Evolutionary conservation across 2,797 vertebrate genomes (phyloP).

Genomic region (Gymnothorax reevesii): DNA sequence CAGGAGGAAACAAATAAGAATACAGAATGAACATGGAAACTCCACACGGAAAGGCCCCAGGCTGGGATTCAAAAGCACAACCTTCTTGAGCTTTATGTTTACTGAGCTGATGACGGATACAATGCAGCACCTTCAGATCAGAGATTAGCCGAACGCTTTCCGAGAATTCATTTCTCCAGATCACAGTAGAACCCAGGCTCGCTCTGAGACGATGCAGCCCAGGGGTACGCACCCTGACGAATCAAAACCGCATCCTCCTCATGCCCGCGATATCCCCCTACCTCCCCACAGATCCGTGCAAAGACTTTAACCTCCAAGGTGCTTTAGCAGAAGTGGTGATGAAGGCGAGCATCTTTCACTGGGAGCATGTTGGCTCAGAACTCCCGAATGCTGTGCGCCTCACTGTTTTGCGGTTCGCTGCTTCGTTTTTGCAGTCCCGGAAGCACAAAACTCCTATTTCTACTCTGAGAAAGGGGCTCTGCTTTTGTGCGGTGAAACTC

Average conservation of each 20-base stretch:
- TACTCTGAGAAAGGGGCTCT: background rate
- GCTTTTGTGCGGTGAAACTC: background rate
- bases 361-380: background rate
- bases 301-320: background rate
- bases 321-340: background rate
- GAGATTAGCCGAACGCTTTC: background rate
- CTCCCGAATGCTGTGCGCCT: background rate
- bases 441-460: background rate
- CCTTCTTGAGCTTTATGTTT: background rate
- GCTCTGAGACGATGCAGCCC: background rate
- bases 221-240: background rate
- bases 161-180: background rate
- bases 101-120: background rate
- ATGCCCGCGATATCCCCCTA: background rate
- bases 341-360: background rate
- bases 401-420: background rate
- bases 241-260: background rate
- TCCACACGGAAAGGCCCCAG: too few relatives aligned
- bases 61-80: too few relatives aligned
- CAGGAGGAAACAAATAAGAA: too few relatives aligned
- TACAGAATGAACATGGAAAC: too few relatives aligned
- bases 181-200: background rate
- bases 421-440: background rate
- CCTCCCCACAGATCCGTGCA: background rate
- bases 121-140: background rate